Base-by-base conservation (phyloP, 1,140 invertebrate species). In the Spodoptera litura region DNA sequence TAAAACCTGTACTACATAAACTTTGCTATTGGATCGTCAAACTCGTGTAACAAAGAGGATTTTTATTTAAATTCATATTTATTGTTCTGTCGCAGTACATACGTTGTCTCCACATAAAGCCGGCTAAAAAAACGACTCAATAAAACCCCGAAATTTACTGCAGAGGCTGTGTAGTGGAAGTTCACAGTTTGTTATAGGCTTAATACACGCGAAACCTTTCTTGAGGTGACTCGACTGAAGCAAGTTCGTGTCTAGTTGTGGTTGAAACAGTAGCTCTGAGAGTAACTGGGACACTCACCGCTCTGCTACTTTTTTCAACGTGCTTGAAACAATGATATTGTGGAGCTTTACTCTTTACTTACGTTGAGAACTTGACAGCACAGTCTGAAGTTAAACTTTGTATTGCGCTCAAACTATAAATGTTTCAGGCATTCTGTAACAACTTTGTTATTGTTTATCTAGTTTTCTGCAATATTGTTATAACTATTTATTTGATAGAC, bases 101-200 rank as follows among this genome's bases (percentile, higher is more conserved):
- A 76, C 66, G 78, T 49, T 51, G 53, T 31, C 68, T 55, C 56
- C 52, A 64, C 51, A 79, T 77, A 79, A 79, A 72, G 56, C 31
- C 35, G 15, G 15, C 52, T 27, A 35, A 77, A 79, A 79, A 81
- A 79, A 77, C 62, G 52, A 61, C 52, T 70, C 76, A 72, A 80
- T 80, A 79, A 84, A 84, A 82, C 61, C 8, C 31, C 51, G 11
- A 81, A 82, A 74, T 84, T 84, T 82, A 82, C 61, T 81, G 68
- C 73, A 74, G 70, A 78, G 66, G 68, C 75, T 66, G 78, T 80
- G 53, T 72, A 72, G 78, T 81, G 61, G 56, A 71, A 78, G 62
- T 81, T 83, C 70, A 78, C 73, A 82, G 82, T 81, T 80, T 81
- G 77, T 86, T 86, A 84, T 83, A 85, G 83, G 73, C 79, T 53